phyloP scores from a whole-genome alignment of 2,888 invertebrate species.

The Drosophila atripex region DNA sequence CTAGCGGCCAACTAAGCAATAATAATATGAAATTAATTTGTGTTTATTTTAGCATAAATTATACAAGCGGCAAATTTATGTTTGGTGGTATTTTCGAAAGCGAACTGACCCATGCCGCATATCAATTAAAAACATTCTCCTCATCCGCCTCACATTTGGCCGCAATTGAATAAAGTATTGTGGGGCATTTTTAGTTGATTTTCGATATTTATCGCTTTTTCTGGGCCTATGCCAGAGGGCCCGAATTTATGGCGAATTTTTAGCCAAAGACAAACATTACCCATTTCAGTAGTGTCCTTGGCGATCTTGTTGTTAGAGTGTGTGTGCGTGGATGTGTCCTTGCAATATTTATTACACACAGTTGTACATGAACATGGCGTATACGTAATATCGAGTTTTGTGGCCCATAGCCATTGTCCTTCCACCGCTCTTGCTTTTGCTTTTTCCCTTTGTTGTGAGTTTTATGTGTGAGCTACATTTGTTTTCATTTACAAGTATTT shows the following conservation, averaged over 20 bases:
- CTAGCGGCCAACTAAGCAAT: conserved; percentile 32
- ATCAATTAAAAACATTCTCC: conserved; percentile 57
- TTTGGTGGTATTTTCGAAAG: conserved; percentile 31
- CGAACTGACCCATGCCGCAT: conserved; percentile 42
- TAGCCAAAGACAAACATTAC: conserved; percentile 41
- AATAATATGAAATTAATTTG: conserved; percentile 58
- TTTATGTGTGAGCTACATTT: conserved; percentile 63
- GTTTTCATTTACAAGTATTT: conserved; percentile 80
- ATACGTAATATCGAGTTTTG: conserved; percentile 63
- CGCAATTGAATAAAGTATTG: conserved; percentile 54
- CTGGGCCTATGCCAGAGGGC: conserved; percentile 36
- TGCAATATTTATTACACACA: conserved; percentile 66
- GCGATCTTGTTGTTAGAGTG: conserved; percentile 23
- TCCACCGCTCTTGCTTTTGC: not conserved
- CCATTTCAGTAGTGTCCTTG: conserved; percentile 67
- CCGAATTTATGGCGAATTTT: conserved; percentile 59
- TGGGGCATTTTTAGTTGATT: conserved; percentile 41
- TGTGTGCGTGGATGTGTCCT: conserved; percentile 19
- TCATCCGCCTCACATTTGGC: conserved; percentile 6
- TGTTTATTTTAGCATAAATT: conserved; percentile 69
- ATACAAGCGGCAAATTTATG: conserved; percentile 46
- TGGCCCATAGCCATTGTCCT: conserved; percentile 43
- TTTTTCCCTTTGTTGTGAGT: conserved; percentile 18
- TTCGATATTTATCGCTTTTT: conserved; percentile 47
- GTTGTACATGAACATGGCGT: conserved; percentile 52